Conservation (phyloP, 2,888 invertebrate species). For the Pristionchus arcanus region DNA sequence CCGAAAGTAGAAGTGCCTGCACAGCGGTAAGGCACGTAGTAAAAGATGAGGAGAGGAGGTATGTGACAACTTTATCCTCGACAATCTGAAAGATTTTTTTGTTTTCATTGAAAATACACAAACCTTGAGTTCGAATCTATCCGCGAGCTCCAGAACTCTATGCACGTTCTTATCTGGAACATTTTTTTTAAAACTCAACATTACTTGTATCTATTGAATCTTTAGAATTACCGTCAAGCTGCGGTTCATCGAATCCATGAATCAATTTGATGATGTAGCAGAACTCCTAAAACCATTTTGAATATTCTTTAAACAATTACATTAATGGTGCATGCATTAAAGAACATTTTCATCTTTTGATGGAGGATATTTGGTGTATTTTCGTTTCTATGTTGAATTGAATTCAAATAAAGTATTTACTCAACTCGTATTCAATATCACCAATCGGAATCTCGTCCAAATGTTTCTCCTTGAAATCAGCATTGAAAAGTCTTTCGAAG, state of each 20-base stretch:
- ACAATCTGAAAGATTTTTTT: not conserved
- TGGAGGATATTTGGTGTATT: too few relatives aligned
- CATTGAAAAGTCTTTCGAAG: not conserved
- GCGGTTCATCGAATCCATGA: too few relatives aligned
- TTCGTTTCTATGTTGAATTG: too few relatives aligned
- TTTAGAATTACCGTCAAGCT: not conserved
- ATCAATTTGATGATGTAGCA: not conserved
- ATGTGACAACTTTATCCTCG: not conserved
- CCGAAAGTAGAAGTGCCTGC: too few relatives aligned
- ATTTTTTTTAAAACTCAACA: too few relatives aligned
- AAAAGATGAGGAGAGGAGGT: not conserved
- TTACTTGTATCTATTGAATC: too few relatives aligned
- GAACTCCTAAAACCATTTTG: not conserved
- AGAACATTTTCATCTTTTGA: too few relatives aligned
- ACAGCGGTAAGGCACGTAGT: not conserved
- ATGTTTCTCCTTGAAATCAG: constrained; percentile 6
- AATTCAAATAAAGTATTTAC: not conserved
- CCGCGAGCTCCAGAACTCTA: not conserved
- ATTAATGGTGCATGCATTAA: too few relatives aligned
- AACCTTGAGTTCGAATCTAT: constrained; percentile 4
- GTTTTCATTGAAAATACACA: not conserved
- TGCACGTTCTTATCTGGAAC: not conserved
- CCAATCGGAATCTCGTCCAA: not conserved
- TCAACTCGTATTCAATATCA: not conserved
- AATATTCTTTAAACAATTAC: not conserved